These are phyloP conservation scores for Limenitis camilla DNA, from an alignment of 2,888 invertebrate genomes.

Conservation along the genomic window DNA sequence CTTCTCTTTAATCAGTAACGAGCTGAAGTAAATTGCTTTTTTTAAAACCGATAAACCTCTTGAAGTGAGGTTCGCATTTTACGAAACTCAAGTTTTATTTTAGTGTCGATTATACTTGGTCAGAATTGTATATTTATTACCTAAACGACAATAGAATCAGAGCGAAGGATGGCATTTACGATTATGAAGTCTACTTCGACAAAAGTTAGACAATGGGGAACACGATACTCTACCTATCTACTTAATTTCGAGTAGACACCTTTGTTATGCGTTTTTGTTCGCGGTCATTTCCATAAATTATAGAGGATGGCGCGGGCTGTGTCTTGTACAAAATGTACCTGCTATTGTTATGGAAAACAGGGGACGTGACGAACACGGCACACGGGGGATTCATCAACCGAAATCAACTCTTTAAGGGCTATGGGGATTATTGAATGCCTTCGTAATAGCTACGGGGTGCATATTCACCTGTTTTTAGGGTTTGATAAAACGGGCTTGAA, in stretches of 20 bases:
- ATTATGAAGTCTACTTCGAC: slow-evolving; percentile 44
- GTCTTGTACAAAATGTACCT: slow-evolving; percentile 48
- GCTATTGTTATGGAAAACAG: slow-evolving; percentile 68
- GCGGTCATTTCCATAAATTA: slow-evolving; percentile 73
- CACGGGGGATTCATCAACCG: slow-evolving; percentile 54
- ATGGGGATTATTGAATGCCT: slow-evolving; percentile 19
- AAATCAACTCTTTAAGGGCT: slow-evolving; percentile 22
- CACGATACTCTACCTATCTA: slow-evolving; percentile 63
- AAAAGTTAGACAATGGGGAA: slow-evolving; percentile 60
- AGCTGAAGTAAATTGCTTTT: too few relatives aligned
- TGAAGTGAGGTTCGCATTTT: neutral
- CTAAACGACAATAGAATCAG: slow-evolving; percentile 24
- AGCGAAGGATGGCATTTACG: slow-evolving; percentile 57
- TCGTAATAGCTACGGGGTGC: slow-evolving; percentile 1
- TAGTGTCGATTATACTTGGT: slow-evolving; percentile 8
- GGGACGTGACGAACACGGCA: slow-evolving; percentile 57
- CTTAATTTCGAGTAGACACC: slow-evolving; percentile 72
- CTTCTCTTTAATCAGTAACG: neutral
- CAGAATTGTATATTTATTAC: slow-evolving; percentile 21
- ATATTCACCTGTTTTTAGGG: slow-evolving; percentile 10
- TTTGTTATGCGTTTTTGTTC: slow-evolving; percentile 70
- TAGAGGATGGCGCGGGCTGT: slow-evolving; percentile 47
- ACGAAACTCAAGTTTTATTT: neutral
- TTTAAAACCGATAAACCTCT: neutral
- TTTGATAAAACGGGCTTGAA: neutral